Conservation (phyloP, 2,113 vertebrate species). For the Larimichthys polyactis region DNA sequence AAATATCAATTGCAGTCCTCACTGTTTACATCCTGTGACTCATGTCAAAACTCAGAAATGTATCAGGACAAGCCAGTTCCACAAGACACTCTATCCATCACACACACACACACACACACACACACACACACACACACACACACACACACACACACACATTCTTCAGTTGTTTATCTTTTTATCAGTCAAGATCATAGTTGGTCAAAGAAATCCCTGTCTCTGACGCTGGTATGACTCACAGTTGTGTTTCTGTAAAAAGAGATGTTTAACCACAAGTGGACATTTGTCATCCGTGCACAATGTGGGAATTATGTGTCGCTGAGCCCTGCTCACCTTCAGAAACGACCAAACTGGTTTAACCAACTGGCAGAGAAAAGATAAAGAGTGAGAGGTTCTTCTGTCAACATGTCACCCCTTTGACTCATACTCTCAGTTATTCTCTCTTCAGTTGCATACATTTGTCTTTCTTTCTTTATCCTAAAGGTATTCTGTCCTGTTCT, state of each 20-base stretch:
- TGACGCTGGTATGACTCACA: conserved; percentile 25
- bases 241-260: conserved; percentile 37
- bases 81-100: conserved; percentile 2
- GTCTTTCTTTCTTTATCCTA: conserved; percentile 2
- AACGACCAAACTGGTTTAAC: conserved; percentile 51
- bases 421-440: background rate
- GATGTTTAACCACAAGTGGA: conserved; percentile 27
- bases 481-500: conserved; percentile 26
- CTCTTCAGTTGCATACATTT: conserved; percentile 24
- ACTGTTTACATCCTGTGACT: conserved; percentile 43
- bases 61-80: conserved; percentile 11
- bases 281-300: conserved; percentile 47
- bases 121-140: conserved; percentile 5
- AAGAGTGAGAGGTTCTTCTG: conserved; percentile 22
- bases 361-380: conserved; percentile 9
- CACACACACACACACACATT: conserved; percentile 14
- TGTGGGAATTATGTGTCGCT: conserved; percentile 14
- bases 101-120: conserved; percentile 9
- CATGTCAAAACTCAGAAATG: conserved; percentile 6
- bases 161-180: conserved; percentile 25
- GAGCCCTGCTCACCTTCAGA: background rate
- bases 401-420: conserved; percentile 13
- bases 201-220: conserved; percentile 23
- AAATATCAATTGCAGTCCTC: conserved; percentile 15
- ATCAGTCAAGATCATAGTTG: conserved; percentile 2